phyloP scores from a whole-genome alignment of 37 sponge, comb jelly and placozoan species.

The Agelas oroides region DNA sequence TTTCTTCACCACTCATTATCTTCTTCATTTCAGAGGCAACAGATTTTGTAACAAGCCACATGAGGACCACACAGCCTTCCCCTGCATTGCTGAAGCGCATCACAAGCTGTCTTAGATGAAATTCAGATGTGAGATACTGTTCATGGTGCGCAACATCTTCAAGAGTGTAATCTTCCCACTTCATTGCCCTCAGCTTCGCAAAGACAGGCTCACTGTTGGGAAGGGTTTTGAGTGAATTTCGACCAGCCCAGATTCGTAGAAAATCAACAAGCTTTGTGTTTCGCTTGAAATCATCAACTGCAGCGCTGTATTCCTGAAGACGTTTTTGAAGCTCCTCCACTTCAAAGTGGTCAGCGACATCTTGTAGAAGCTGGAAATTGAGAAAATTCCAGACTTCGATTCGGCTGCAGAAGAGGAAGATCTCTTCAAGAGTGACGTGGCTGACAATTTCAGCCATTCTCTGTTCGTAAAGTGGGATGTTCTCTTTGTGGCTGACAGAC shows the following conservation, averaged over 20 bases:
- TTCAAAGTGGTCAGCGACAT: not conserved
- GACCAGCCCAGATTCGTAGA: too few relatives aligned
- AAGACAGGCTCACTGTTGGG: too few relatives aligned
- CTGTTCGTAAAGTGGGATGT: not conserved
- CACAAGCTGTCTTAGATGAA: not conserved
- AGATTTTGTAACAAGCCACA: not conserved
- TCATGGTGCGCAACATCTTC: not conserved
- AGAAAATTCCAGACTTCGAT: not conserved
- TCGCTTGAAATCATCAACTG: not conserved
- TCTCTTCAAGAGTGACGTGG: not conserved
- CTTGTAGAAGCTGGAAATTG: not conserved
- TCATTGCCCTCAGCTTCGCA: too few relatives aligned
- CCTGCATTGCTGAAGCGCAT: not conserved
- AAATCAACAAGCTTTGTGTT: too few relatives aligned
- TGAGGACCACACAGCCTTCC: not conserved
- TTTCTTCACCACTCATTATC: not conserved
- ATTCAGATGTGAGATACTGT: not conserved
- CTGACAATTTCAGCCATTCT: not conserved
- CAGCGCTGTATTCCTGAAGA: not conserved
- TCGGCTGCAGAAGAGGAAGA: conserved; percentile 2
- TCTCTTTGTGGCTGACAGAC: not conserved
- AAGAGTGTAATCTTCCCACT: not conserved
- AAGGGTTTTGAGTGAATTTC: too few relatives aligned
- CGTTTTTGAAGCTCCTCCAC: not conserved
- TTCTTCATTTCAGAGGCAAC: not conserved